These are phyloP conservation scores for Gymnodraco acuticeps DNA, from an alignment of 2,797 vertebrate species.

Conservation along the genomic window DNA sequence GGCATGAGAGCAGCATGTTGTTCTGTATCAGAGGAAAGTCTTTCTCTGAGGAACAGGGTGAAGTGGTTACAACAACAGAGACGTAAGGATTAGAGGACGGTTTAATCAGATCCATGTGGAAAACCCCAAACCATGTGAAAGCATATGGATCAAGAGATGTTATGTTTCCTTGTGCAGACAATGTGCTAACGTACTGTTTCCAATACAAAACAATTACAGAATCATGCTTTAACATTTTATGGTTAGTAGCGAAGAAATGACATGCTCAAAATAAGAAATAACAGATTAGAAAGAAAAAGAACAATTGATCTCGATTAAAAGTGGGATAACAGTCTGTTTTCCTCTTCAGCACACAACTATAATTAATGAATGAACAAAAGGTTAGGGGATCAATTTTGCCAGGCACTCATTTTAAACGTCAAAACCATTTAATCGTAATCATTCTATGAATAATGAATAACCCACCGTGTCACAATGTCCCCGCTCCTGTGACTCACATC, in stretches of 20 bases:
- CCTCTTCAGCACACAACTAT: slow-evolving; percentile 18
- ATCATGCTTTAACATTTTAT: background rate
- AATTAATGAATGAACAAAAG: slow-evolving; percentile 34
- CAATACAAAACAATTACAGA: slow-evolving; percentile 1
- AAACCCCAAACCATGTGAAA: slow-evolving; percentile 49
- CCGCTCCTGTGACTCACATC: slow-evolving; percentile 56
- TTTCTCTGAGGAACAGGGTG: slow-evolving; percentile 25
- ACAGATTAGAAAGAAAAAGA: slow-evolving; percentile 5
- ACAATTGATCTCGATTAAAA: slow-evolving; percentile 4
- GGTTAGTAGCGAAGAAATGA: background rate
- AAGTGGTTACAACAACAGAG: slow-evolving; percentile 54
- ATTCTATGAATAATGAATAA: slow-evolving; percentile 27
- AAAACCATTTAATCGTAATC: slow-evolving; percentile 33
- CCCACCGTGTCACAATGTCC: slow-evolving; percentile 25
- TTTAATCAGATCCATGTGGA: slow-evolving; percentile 54
- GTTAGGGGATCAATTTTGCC: slow-evolving; percentile 15
- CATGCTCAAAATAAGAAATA: background rate
- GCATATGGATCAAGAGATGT: slow-evolving; percentile 8
- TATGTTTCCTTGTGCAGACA: background rate
- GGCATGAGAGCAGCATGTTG: slow-evolving; percentile 7
- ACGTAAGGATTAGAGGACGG: slow-evolving; percentile 12
- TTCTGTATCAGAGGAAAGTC: slow-evolving; percentile 2
- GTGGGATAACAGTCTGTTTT: slow-evolving; percentile 8
- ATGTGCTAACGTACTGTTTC: slow-evolving; percentile 1
- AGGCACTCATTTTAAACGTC: background rate